phyloP scores from a whole-genome alignment of 2,113 vertebrate species.

The Austrofundulus limnaeus region DNA sequence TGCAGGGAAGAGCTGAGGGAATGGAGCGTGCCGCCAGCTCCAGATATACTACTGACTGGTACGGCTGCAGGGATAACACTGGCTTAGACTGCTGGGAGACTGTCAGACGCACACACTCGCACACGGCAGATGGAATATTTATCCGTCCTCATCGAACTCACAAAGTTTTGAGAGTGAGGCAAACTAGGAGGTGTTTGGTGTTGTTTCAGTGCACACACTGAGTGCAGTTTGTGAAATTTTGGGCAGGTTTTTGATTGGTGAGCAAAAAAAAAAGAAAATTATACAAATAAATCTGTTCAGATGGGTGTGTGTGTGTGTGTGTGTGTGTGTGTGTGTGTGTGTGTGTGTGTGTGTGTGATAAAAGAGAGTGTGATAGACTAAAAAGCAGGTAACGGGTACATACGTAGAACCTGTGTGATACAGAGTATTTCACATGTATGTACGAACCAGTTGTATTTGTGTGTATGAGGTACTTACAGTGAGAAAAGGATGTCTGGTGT shows the following conservation, averaged over 20 bases:
- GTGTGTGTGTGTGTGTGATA: not conserved
- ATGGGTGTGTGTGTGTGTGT: conserved; percentile 21
- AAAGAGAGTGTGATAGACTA: too few relatives aligned
- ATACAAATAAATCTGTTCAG: conserved; percentile 34
- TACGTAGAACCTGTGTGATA: too few relatives aligned
- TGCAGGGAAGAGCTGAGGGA: conserved; percentile 57
- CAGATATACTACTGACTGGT: conserved; percentile 70
- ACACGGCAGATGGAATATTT: conserved; percentile 77
- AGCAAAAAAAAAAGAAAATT: conserved; percentile 7
- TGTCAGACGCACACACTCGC: conserved; percentile 40
- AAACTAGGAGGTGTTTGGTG: conserved; percentile 65
- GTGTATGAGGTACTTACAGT: conserved; percentile 85
- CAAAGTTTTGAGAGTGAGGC: conserved; percentile 69
- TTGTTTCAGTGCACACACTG: conserved; percentile 41
- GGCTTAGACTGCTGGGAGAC: conserved; percentile 71
- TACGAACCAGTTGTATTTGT: too few relatives aligned
- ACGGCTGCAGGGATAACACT: conserved; percentile 74
- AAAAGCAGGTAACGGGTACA: too few relatives aligned
- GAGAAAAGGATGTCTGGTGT: conserved; percentile 96
- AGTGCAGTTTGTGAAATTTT: conserved; percentile 46
- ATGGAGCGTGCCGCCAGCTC: conserved; percentile 62
- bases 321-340: not conserved
- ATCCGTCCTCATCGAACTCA: conserved; percentile 73
- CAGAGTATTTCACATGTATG: too few relatives aligned
- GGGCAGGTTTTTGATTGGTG: conserved; percentile 22